phyloP scores from a whole-genome alignment of 1,140 invertebrate species.

The Drosophila mojavensis region DNA sequence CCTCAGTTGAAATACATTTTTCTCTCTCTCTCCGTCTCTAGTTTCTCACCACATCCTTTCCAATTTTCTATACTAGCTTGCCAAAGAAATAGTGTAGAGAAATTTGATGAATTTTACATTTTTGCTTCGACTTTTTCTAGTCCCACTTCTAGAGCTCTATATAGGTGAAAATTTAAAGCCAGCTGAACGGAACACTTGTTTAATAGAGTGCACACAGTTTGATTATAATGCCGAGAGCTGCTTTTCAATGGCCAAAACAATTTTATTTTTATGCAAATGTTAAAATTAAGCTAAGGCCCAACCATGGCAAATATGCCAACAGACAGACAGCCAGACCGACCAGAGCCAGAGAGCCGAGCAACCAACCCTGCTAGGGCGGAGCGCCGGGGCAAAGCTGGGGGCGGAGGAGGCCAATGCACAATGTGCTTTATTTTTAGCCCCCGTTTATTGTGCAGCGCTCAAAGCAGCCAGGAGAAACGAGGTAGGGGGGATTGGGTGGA shows the following conservation, averaged over 20 bases:
- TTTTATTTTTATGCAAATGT: constrained; percentile 78
- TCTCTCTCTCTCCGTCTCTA: not conserved
- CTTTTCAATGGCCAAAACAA: constrained; percentile 59
- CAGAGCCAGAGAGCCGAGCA: not conserved
- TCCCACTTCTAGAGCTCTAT: no score
- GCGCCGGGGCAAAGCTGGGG: not conserved
- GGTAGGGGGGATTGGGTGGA: not conserved
- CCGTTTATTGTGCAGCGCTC: constrained; percentile 78
- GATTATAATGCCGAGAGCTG: constrained; percentile 64
- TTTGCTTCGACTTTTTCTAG: no score
- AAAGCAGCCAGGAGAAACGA: constrained; percentile 36
- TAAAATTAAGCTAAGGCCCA: constrained; percentile 65
- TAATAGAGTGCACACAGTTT: constrained; percentile 74
- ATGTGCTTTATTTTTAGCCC: constrained; percentile 71
- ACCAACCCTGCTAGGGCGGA: not conserved
- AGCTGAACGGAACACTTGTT: constrained; percentile 27
- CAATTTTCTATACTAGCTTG: not conserved
- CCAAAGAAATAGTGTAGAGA: no score
- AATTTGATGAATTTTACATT: no score
- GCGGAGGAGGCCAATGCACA: constrained; percentile 24
- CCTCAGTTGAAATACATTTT: no score
- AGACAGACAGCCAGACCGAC: not conserved
- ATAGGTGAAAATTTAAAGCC: not conserved
- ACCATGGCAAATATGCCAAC: constrained; percentile 10
- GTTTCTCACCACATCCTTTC: not conserved